Percentiles rank a stretch among this genome's conserved stretches.
phyloP scores from a whole-genome alignment of 2,888 invertebrate genomes.

The Diadegma fenestrale region DNA sequence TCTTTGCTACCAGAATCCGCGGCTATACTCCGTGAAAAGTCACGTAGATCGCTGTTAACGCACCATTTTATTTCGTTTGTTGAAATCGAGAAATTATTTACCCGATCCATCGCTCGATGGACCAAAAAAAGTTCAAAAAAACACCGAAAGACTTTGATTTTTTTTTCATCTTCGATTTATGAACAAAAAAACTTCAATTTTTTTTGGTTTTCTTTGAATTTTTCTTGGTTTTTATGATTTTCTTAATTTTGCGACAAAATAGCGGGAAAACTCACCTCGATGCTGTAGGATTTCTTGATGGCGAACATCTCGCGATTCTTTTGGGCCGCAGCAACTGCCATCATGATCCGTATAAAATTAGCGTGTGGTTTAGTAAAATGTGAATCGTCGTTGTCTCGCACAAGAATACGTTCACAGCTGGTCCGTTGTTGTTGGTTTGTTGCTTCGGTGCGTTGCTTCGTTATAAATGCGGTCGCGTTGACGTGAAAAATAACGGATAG shows the following conservation, averaged over 20 bases:
- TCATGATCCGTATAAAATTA: constrained; percentile 84
- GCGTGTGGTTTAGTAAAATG: background rate
- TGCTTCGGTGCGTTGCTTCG: constrained; percentile 38
- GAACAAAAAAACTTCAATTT: background rate
- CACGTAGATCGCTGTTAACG: constrained; percentile 46
- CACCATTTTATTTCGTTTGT: no score
- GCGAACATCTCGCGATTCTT: constrained; percentile 98
- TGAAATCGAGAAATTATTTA: no score
- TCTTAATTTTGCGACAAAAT: background rate
- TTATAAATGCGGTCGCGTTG: constrained; percentile 55
- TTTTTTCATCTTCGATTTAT: no score
- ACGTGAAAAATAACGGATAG: constrained; percentile 17
- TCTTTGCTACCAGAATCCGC: constrained; percentile 29
- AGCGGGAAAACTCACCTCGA: constrained; percentile 91
- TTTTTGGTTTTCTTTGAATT: background rate
- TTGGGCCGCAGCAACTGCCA: constrained; percentile 96
- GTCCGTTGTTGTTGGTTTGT: constrained; percentile 40
- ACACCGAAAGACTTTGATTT: no score
- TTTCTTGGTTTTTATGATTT: background rate
- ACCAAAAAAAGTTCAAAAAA: no score
- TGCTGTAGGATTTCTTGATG: constrained; percentile 98
- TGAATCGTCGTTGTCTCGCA: constrained; percentile 53
- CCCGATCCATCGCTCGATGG: no score
- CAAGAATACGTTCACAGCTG: constrained; percentile 66
- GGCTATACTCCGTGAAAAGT: constrained; percentile 15